These are phyloP conservation scores for Elaphurus davidianus DNA, from an alignment of 2,113 vertebrate genomes.

Conservation along the genomic window DNA sequence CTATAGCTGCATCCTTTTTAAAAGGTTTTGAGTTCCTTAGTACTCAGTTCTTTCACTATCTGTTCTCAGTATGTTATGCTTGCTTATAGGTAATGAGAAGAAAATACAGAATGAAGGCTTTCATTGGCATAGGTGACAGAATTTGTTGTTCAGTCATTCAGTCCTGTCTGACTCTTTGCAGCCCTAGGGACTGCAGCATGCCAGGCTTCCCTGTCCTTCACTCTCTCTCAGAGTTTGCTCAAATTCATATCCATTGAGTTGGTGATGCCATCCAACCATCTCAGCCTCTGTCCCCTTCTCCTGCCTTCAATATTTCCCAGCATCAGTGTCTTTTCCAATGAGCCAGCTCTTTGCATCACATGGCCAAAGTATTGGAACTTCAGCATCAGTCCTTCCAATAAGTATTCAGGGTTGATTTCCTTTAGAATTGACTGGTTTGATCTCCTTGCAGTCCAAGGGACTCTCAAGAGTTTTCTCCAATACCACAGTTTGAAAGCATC, in stretches of 20 bases:
- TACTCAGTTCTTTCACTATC: not conserved
- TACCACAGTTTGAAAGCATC: not conserved
- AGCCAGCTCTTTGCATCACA: not conserved
- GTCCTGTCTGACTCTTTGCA: not conserved
- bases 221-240: not conserved
- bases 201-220: not conserved
- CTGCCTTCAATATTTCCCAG: not conserved
- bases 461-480: not conserved
- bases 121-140: not conserved
- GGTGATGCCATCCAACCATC: not conserved
- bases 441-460: not conserved
- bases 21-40: not conserved
- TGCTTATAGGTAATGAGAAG: not conserved
- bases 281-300: not conserved
- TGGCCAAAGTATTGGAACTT: not conserved
- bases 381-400: not conserved
- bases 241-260: not conserved
- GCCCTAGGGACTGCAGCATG: not conserved
- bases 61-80: not conserved
- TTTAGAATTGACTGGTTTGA: not conserved
- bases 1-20: not conserved
- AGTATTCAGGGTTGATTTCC: not conserved
- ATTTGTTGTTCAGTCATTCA: not conserved
- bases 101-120: not conserved
- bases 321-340: not conserved